Evolutionary conservation across 2,113 vertebrate species (phyloP).

Genomic region (Rostratula benghalensis): DNA sequence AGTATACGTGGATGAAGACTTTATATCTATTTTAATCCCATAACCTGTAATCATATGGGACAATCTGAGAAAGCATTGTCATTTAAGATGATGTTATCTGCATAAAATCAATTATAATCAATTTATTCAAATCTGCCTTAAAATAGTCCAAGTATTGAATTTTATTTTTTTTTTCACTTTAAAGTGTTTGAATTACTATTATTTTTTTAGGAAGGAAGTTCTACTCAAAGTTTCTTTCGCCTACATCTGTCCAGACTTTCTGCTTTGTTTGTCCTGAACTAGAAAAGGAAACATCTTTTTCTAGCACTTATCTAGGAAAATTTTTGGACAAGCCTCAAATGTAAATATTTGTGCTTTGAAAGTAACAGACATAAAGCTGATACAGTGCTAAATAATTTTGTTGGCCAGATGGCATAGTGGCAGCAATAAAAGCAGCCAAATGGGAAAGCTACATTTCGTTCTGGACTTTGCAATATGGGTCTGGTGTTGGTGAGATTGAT

Average conservation of each 20-base stretch:
- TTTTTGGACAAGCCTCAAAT: conserved; percentile 4
- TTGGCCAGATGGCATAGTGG: conserved; percentile 11
- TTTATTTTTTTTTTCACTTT: not conserved
- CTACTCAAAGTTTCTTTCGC: not conserved
- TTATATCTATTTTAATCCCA: not conserved
- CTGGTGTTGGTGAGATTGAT: conserved; percentile 40
- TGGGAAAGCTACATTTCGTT: conserved; percentile 17
- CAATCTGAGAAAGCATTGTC: not conserved
- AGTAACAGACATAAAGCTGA: conserved; percentile 21
- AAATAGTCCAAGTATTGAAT: not conserved
- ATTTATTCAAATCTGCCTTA: not conserved
- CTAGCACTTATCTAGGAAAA: conserved; percentile 1
- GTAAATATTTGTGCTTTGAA: conserved; percentile 45
- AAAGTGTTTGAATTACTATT: not conserved
- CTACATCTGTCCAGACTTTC: not conserved
- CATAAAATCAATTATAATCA: not conserved
- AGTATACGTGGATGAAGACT: not conserved
- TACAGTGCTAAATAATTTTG: conserved; percentile 5
- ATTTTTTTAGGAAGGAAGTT: not conserved
- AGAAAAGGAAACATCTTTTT: not conserved
- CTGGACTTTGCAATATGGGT: not conserved
- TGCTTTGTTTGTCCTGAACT: not conserved
- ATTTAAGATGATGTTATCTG: not conserved
- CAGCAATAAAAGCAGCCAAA: not conserved
- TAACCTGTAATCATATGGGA: not conserved